A percentile compares a stretch with the other conserved stretches of the same genome.
Conservation (phyloP, 2,888 invertebrate genomes). For the Anoplius nigerrimus region DNA sequence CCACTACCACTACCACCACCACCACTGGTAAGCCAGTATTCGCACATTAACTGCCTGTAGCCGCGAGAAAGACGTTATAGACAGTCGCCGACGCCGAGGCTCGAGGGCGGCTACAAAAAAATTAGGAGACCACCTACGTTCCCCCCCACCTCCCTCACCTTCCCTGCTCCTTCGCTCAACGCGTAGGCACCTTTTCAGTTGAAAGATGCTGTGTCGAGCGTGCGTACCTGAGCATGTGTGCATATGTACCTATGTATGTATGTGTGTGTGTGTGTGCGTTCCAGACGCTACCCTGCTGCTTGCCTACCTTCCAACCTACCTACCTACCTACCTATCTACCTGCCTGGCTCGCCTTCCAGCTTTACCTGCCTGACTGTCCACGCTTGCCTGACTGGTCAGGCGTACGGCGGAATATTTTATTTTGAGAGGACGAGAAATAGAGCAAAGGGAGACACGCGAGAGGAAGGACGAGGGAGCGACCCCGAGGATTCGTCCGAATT, state of each 20-base stretch:
- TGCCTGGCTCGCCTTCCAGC: no score
- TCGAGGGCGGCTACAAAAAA: conserved; percentile 44
- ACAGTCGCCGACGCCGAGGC: conserved; percentile 15
- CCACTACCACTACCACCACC: no score
- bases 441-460: conserved; percentile 4
- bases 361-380: no score
- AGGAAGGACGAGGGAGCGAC: conserved; percentile 25
- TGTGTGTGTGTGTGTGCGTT: conserved; percentile 7
- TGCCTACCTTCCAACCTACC: no score
- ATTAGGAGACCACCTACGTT: conserved; percentile 51
- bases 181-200: conserved; percentile 22
- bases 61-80: conserved; percentile 8
- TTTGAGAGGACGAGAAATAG: conserved; percentile 20
- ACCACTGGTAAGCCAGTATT: no score
- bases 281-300: no score
- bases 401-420: conserved; percentile 46
- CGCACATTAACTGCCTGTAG: not conserved
- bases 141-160: conserved; percentile 49
- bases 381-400: not conserved
- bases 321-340: no score
- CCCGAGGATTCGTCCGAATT: conserved; percentile 42
- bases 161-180: conserved; percentile 25
- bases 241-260: no score
- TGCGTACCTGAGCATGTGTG: conserved; percentile 13
- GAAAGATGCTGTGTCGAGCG: conserved; percentile 17